A percentile compares a stretch with the other conserved stretches of the same genome.
phyloP scores from a whole-genome alignment of 2,888 invertebrate genomes.

The Artemia sinica region DNA sequence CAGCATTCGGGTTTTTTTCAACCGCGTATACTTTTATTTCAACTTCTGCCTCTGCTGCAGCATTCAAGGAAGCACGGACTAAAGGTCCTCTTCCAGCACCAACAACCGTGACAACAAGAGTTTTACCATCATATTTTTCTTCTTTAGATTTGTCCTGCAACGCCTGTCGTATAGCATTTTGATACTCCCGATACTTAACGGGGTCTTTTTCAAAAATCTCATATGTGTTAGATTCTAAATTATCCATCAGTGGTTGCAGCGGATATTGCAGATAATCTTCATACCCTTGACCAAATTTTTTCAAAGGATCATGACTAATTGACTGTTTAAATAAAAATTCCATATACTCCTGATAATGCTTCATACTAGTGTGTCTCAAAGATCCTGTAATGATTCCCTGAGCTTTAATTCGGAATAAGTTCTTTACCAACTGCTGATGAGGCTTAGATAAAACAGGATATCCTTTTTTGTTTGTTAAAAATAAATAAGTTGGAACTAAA shows the following conservation, averaged over 20 bases:
- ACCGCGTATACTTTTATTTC: conserved; percentile 76
- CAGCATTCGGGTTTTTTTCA: conserved; percentile 94
- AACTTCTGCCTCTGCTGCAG: conserved; percentile 48
- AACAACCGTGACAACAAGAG: conserved; percentile 53
- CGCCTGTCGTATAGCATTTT: conserved; percentile 61
- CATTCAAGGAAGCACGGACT: conserved; percentile 70
- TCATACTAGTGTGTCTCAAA: conserved; percentile 39
- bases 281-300: conserved; percentile 48
- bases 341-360: conserved; percentile 48
- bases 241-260: conserved; percentile 82
- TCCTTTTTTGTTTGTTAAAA: conserved; percentile 59
- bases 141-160: conserved; percentile 41
- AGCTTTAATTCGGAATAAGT: conserved; percentile 44
- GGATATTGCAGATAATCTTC: conserved; percentile 83
- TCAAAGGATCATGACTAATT: conserved; percentile 30
- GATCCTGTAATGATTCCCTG: conserved; percentile 53
- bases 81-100: conserved; percentile 91
- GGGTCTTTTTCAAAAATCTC: conserved; percentile 97
- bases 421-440: conserved; percentile 49
- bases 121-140: conserved; percentile 30
- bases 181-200: conserved; percentile 75
- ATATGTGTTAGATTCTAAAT: conserved; percentile 86
- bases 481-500: conserved; percentile 50
- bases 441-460: conserved; percentile 58
- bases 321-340: conserved; percentile 46